Conservation (phyloP, 2,888 invertebrate species). For the Mythimna vitellina region DNA sequence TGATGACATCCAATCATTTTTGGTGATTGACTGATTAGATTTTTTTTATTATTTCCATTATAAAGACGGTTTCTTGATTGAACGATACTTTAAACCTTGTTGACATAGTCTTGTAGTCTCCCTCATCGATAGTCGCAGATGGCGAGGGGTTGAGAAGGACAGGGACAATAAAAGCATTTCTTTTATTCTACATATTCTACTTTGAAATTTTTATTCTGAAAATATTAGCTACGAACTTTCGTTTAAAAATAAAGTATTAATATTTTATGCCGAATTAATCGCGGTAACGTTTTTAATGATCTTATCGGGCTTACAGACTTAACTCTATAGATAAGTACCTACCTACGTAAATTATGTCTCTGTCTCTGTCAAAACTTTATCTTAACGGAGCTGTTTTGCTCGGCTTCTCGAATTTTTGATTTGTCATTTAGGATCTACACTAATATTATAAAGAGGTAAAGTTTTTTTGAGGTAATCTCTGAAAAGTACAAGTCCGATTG, state of each 20-base stretch:
- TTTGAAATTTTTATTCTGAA: not conserved
- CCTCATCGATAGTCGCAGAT: not conserved
- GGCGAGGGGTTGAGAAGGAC: not conserved
- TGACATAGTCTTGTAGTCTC: not conserved
- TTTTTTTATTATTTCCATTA: too few species aligned
- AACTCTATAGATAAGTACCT: not conserved
- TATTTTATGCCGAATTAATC: constrained; percentile 22
- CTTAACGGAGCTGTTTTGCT: not conserved
- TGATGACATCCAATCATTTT: too few species aligned
- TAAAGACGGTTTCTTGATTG: too few species aligned
- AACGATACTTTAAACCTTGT: too few species aligned
- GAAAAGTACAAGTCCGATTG: too few species aligned
- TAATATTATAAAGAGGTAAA: too few species aligned
- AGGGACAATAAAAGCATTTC: not conserved
- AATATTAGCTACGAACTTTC: not conserved
- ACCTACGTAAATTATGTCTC: not conserved
- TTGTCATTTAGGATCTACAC: too few species aligned
- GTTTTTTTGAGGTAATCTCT: too few species aligned
- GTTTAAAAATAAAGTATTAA: constrained; percentile 44
- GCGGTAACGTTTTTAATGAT: constrained; percentile 19
- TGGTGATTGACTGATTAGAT: too few species aligned
- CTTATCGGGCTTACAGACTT: constrained; percentile 38
- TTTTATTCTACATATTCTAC: not conserved
- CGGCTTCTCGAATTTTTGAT: too few species aligned
- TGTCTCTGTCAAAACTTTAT: not conserved